phyloP scores from a whole-genome alignment of 2,113 vertebrate species.

The Corythaeola cristata region DNA sequence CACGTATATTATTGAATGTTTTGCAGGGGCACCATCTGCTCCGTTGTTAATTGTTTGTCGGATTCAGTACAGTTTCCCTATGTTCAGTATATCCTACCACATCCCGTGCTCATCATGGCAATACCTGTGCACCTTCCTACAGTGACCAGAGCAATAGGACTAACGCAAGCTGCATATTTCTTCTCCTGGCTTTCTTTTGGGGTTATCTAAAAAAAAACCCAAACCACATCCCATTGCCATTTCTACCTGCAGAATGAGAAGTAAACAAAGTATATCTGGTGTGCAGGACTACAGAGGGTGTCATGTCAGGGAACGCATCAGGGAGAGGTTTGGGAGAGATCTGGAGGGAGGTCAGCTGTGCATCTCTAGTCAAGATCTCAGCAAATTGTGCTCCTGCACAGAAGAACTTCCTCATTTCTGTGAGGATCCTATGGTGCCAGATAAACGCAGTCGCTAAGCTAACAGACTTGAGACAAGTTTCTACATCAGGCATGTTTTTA shows the following conservation, averaged over 20 bases:
- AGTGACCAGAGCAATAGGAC: neutral
- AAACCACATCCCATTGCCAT: neutral
- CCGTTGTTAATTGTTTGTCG: neutral
- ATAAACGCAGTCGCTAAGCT: conserved; percentile 12
- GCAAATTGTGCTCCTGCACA: neutral
- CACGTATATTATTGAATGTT: conserved; percentile 43
- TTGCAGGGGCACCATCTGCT: conserved; percentile 50
- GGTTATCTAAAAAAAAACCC: neutral
- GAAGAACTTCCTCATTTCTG: neutral
- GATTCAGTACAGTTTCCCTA: neutral
- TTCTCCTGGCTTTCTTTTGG: neutral
- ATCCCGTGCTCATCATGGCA: neutral
- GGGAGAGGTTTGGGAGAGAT: neutral
- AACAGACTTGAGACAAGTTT: conserved; percentile 65
- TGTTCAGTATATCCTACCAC: neutral
- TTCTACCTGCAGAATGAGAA: neutral
- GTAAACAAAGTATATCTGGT: neutral
- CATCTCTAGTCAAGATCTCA: neutral
- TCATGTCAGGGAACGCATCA: neutral
- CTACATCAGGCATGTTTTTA: conserved; percentile 65
- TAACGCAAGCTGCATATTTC: fast-evolving
- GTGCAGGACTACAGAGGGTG: neutral
- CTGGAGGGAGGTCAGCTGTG: neutral
- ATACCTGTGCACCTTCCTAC: neutral
- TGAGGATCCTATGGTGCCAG: conserved; percentile 5